Conservation (phyloP, 2,113 vertebrate species). For the Taxidea taxus region DNA sequence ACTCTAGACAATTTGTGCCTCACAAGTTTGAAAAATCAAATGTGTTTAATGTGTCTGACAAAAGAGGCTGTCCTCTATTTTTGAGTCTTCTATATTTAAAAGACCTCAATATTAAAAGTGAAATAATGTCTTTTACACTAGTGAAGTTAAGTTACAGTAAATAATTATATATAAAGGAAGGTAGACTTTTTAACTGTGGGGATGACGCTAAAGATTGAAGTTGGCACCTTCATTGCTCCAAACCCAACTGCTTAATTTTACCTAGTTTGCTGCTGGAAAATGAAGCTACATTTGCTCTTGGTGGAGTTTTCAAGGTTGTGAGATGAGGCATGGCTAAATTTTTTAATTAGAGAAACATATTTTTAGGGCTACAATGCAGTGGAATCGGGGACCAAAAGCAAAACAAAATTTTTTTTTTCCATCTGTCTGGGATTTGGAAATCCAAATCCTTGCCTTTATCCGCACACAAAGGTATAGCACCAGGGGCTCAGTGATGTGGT, state of each 20-base stretch:
- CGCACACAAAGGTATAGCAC: not conserved
- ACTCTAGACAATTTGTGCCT: constrained; percentile 77
- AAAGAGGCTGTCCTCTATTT: constrained; percentile 69
- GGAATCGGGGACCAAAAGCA: not conserved
- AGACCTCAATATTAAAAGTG: constrained; percentile 59
- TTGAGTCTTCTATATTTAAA: constrained; percentile 65
- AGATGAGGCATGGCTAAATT: constrained; percentile 2
- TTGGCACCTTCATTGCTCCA: constrained; percentile 23
- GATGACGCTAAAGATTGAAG: constrained; percentile 45
- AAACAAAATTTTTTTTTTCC: not conserved
- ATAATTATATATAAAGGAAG: constrained; percentile 59
- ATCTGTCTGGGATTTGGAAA: not conserved
- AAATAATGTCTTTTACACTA: constrained; percentile 62
- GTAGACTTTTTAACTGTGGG: constrained; percentile 22
- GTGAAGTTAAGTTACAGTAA: constrained; percentile 75
- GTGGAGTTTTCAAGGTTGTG: constrained; percentile 50
- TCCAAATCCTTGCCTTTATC: not conserved
- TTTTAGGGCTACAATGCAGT: not conserved
- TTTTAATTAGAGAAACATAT: constrained; percentile 25
- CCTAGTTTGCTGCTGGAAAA: constrained; percentile 26
- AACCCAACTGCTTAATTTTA: not conserved
- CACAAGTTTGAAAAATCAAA: constrained; percentile 76
- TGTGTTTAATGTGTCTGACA: constrained; percentile 74
- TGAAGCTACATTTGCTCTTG: constrained; percentile 57
- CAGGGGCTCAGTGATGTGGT: not conserved